Evolutionary conservation across 2,113 vertebrate genomes (phyloP).

Genomic region (Chaetops frenatus): DNA sequence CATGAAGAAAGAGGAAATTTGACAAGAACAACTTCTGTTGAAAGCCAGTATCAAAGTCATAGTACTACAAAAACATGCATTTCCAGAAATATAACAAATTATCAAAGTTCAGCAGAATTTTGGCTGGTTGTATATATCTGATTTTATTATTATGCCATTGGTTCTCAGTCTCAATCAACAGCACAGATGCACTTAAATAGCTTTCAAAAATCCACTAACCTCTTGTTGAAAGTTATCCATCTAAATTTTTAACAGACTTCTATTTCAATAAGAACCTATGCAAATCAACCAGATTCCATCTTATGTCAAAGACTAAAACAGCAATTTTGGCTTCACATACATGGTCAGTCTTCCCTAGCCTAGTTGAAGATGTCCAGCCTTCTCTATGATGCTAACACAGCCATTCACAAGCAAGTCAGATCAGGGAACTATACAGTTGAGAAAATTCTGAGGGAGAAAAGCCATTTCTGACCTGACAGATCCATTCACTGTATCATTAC

Average conservation of each 20-base stretch:
- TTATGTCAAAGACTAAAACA: not conserved
- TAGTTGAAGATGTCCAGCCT: not conserved
- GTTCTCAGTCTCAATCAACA: not conserved
- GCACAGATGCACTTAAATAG: not conserved
- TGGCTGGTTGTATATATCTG: not conserved
- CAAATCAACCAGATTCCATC: not conserved
- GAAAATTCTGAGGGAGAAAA: not conserved
- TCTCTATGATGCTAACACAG: not conserved
- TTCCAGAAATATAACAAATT: not conserved
- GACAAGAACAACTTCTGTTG: not conserved
- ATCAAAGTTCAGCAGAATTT: not conserved
- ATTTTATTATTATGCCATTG: not conserved
- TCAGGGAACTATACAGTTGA: rapidly evolving
- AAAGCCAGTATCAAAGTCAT: not conserved
- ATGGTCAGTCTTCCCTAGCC: not conserved
- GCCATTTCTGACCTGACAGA: not conserved
- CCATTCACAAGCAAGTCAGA: not conserved
- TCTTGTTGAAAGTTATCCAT: not conserved
- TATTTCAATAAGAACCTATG: not conserved
- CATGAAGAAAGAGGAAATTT: not conserved
- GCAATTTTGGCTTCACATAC: not conserved
- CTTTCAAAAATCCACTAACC: not conserved
- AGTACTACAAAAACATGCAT: not conserved
- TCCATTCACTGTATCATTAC: not conserved
- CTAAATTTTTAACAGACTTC: not conserved